Evolutionary conservation across 2,113 vertebrate genomes (phyloP), one percentile per base, ranked within the genome.

Genomic region (Isichthys henryi): DNA sequence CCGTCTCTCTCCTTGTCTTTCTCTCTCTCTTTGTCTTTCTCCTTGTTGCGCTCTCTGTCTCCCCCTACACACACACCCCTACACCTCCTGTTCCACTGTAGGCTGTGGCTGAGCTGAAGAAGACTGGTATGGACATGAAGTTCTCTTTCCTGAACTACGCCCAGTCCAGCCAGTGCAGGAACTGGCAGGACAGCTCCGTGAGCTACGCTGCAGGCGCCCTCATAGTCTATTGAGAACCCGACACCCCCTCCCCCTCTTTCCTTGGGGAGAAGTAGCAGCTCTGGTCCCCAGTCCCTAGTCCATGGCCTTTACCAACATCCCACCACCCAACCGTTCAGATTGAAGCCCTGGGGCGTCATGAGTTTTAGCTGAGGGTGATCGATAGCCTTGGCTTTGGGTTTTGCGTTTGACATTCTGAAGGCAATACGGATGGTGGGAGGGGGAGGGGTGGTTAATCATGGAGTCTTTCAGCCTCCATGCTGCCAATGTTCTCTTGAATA

Each of bases 101-200:
- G 98, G 98, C 98, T 92, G 98, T 99, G 94, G 97, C 97, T 15
- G 98, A 99, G 94, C 97, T 99, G 94, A 97, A 97, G 96, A 99
- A 99, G 96, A 98, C 94, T 74, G 98, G 98, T 91, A 94, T 98
- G 96, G 98, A 98, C 91, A 99, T 99, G 98, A 98, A 97, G 94
- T 99, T 99, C 95, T 97, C 97, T 83, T 99, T 99, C 96, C 97
- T 99, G 95, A 99, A 99, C 97, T 99, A 99, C 50, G 97, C 98
- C 95, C 98, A 99, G 95, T 99, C 98, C 15, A 98, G 98, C 92
- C 97, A 99, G 96, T 99, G 98, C 96, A 96, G 98, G 95, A 99
- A 96, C 96, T 99, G 97, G 98, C 96, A 98, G 92, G 98, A 99
- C 95, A 99, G 98, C 95, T 99, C 98, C 90, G 98, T 99, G 96